A percentile compares a stretch with the other conserved stretches of the same genome.
Evolutionary conservation across 2,888 invertebrate species (phyloP).

Genomic region (Auanema freiburgensis): DNA sequence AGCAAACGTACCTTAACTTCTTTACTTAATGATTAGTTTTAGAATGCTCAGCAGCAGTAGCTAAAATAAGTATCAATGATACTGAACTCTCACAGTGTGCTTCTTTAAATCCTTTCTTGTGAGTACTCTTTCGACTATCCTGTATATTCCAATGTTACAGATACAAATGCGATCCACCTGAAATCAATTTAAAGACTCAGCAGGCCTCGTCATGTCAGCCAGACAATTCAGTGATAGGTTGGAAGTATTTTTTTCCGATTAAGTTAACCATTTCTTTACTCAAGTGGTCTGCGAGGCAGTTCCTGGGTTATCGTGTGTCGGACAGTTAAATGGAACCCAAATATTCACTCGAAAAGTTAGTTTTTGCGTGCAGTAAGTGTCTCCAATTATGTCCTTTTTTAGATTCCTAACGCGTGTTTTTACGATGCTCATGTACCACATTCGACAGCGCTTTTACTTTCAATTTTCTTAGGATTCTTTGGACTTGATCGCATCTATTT

Average conservation of each 20-base stretch:
- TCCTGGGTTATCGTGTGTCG: constrained; percentile 9
- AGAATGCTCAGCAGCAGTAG: too few relatives aligned
- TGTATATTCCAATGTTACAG: too few relatives aligned
- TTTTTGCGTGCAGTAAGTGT: not conserved
- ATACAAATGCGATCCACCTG: constrained; percentile 32
- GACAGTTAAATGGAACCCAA: not conserved
- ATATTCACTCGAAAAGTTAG: not conserved
- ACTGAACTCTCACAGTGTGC: too few relatives aligned
- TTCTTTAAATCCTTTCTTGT: too few relatives aligned
- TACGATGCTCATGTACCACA: constrained; percentile 34
- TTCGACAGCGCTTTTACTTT: constrained; percentile 77
- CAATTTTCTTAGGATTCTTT: constrained; percentile 96
- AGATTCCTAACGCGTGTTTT: constrained; percentile 40
- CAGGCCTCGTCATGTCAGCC: constrained; percentile 43
- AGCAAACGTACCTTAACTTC: too few relatives aligned
- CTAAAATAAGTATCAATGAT: too few relatives aligned
- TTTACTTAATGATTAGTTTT: too few relatives aligned
- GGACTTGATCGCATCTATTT: constrained; percentile 95
- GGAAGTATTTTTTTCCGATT: not conserved
- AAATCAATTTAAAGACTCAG: constrained; percentile 36
- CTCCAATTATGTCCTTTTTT: constrained; percentile 9
- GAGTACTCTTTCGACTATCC: too few relatives aligned
- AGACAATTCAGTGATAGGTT: constrained; percentile 49
- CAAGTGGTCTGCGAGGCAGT: constrained; percentile 2
- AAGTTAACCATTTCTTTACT: not conserved